Evolutionary conservation across 1,140 invertebrate species (phyloP), one percentile per base, ranked within the genome.

Genomic region (Campoletis sonorensis): DNA sequence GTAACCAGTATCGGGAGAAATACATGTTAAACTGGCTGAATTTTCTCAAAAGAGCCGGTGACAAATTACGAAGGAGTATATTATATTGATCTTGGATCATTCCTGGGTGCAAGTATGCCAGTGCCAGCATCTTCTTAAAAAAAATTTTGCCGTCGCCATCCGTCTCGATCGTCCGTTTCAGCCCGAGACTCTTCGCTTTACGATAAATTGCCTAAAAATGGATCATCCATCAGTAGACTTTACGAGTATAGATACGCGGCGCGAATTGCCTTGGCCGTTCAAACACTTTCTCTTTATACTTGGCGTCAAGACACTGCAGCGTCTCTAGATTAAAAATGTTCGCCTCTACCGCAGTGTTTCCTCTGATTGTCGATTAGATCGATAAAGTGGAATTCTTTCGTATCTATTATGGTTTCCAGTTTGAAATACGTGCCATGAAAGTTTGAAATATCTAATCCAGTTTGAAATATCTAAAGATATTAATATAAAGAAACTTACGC

Each of bases 111-210:
- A 77, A 77, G 49, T 77, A 77, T 4, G 75, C 75, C 16, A 77
- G n/a, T 18, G 61, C 75, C n/a, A 77, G 33, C 4, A 77, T 13
- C 54, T 64, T 77, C 27, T 77, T 54, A 21, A 77, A 77, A 40
- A 77, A 77, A 2, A 11, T 5, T 54, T 58, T 58, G 18, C 49
- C 75, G 5, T 77, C 45, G 5, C 2, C 75, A 7, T 77, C 23
- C 0, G 18, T 18, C 3, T 21, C 13, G n/a, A 77, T 30, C 8
- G 26, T 4, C 3, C n/a, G 21, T 33, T 58, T 13, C 5, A 77
- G n/a, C 1, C 51, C 51, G 11, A 26, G 75, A 58, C 13, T 11
- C 13, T 58, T 77, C 11, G 23, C 75, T 26, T 77, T 77, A 1
- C 33, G 11, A 40, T 77, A 77, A 26, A 77, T 30, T 1, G 75